Evolutionary conservation across 1,140 invertebrate genomes (phyloP).

Genomic region (Euwallacea fornicatus): DNA sequence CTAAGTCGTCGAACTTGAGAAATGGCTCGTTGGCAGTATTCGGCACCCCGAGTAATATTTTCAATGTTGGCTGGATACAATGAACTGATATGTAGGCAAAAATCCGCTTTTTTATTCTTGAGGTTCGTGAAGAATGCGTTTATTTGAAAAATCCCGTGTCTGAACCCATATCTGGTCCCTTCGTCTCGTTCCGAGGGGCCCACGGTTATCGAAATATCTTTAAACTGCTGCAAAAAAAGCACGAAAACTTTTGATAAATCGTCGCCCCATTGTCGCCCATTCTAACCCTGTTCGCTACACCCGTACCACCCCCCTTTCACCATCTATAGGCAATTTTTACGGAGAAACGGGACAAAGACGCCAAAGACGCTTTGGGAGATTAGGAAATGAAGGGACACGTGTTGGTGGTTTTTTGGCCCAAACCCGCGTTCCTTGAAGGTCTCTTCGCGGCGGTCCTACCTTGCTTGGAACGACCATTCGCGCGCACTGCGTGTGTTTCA

Average conservation of each 20-base stretch:
- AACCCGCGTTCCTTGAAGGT: too few species aligned
- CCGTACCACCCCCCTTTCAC: conserved; percentile 11
- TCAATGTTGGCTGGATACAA: too few species aligned
- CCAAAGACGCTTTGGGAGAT: conserved; percentile 6
- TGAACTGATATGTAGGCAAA: too few species aligned
- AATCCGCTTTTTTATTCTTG: too few species aligned
- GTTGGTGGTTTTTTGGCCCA: too few species aligned
- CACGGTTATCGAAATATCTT: conserved; percentile 3
- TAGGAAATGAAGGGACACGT: not conserved
- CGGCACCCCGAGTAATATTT: too few species aligned
- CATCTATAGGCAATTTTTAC: not conserved
- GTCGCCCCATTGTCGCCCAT: not conserved
- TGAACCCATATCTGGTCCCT: too few species aligned
- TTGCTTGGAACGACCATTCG: too few species aligned
- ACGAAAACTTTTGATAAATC: not conserved
- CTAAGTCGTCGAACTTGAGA: conserved; percentile 19
- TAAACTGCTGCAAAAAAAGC: not conserved
- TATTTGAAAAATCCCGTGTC: too few species aligned
- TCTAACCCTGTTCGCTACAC: conserved; percentile 11
- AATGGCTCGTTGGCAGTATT: conserved; percentile 21
- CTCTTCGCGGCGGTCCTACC: too few species aligned
- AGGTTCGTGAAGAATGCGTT: too few species aligned
- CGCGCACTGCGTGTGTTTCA: too few species aligned
- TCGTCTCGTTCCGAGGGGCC: not conserved
- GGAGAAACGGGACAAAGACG: conserved; percentile 4